Percentiles rank a stretch among this genome's conserved stretches.
Conservation (phyloP, 2,113 vertebrate species). For the Barbus barbus region DNA sequence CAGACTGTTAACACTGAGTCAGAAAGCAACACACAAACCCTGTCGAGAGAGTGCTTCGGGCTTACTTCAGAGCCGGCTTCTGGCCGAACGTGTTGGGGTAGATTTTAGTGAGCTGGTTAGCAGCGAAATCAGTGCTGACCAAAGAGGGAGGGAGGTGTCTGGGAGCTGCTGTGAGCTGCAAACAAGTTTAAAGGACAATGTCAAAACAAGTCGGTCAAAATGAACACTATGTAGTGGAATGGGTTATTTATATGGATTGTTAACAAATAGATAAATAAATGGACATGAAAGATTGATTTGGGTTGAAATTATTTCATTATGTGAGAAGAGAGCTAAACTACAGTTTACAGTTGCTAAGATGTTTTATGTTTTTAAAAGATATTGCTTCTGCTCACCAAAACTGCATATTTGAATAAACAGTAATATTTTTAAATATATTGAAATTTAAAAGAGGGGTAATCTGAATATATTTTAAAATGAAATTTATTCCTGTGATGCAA, state of each 20-base stretch:
- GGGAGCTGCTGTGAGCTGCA: conserved; percentile 88
- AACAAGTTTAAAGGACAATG: not conserved
- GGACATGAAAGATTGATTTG: not conserved
- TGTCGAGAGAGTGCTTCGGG: not conserved
- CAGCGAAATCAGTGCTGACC: conserved; percentile 94
- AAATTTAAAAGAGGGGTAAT: no score
- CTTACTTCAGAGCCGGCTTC: conserved; percentile 91
- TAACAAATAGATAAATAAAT: not conserved
- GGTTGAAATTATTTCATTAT: no score
- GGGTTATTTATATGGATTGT: not conserved
- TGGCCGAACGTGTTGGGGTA: conserved; percentile 94
- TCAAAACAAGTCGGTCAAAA: not conserved
- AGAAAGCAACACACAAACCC: not conserved
- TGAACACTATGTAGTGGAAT: not conserved
- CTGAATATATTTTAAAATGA: no score
- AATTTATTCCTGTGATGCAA: no score
- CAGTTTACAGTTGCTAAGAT: no score
- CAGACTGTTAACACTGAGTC: not conserved
- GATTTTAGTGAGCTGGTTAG: conserved; percentile 92
- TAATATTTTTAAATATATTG: no score
- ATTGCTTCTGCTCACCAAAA: no score
- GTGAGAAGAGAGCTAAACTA: not conserved
- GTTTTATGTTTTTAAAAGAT: no score
- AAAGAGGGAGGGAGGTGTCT: conserved; percentile 86
- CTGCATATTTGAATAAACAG: no score